These are phyloP conservation scores for Notiomystis cincta DNA, from an alignment of 2,113 vertebrate species.

Conservation along the genomic window DNA sequence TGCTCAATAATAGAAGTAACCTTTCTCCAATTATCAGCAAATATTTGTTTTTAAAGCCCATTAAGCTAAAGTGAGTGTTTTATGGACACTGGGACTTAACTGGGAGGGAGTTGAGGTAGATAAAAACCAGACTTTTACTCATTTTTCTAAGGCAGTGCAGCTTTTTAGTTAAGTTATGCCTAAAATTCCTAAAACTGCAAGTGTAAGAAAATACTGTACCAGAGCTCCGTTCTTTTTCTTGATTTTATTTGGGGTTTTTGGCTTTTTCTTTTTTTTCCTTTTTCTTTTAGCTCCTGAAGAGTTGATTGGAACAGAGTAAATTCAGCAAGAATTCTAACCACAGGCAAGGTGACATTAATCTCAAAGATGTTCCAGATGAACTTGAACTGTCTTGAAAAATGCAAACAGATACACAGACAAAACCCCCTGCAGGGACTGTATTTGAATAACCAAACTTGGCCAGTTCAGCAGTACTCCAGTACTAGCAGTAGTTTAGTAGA, in stretches of 20 bases:
- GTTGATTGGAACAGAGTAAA: background rate
- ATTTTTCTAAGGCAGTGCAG: background rate
- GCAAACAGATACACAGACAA: background rate
- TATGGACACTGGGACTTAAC: background rate
- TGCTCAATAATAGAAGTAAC: background rate
- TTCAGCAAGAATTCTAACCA: background rate
- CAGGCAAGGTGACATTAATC: conserved; percentile 3
- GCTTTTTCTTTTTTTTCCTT: too few relatives aligned
- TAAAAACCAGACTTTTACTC: background rate
- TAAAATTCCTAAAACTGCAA: background rate
- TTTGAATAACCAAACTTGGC: background rate
- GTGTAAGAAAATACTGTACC: background rate
- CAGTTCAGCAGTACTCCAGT: background rate
- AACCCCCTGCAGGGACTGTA: background rate
- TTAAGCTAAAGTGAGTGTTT: background rate
- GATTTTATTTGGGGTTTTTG: background rate
- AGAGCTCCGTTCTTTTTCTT: background rate
- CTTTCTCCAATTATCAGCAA: background rate
- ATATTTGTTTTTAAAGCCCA: background rate
- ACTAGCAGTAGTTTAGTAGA: background rate
- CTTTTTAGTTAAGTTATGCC: background rate
- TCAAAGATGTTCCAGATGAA: background rate
- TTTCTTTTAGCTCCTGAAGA: background rate
- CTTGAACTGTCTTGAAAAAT: conserved; percentile 22
- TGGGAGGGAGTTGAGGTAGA: background rate